Percentiles rank a stretch among this genome's conserved stretches.
phyloP scores from a whole-genome alignment of 2,113 vertebrate species.

The Leptobrachium ailaonicum region DNA sequence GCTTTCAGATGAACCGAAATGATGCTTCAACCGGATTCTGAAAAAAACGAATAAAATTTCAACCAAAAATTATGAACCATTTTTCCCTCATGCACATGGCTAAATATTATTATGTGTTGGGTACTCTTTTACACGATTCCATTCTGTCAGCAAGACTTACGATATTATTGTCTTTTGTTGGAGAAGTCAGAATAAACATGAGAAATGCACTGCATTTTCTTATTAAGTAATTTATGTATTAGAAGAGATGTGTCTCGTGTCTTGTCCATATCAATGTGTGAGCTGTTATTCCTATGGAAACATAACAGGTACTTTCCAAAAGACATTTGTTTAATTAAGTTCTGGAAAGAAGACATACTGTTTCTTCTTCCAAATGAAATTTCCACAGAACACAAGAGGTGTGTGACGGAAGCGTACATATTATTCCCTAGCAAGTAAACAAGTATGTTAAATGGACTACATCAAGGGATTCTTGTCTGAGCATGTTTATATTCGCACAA shows the following conservation, averaged over 20 bases:
- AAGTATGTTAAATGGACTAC: constrained; percentile 15
- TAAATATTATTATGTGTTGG: too few species aligned
- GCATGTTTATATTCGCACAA: constrained; percentile 41
- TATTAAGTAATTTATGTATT: too few species aligned
- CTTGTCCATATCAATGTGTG: background rate
- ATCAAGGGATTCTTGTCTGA: constrained; percentile 24
- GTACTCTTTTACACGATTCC: too few species aligned
- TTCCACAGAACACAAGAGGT: constrained; percentile 15
- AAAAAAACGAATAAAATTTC: too few species aligned
- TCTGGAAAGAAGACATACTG: background rate
- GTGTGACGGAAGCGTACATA: constrained; percentile 9
- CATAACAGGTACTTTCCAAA: constrained; percentile 15
- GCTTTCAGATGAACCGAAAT: too few species aligned
- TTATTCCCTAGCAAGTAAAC: constrained; percentile 17
- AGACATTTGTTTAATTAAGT: constrained; percentile 30
- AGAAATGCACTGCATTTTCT: too few species aligned
- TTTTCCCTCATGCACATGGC: too few species aligned
- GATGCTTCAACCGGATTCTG: too few species aligned
- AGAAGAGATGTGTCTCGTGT: background rate
- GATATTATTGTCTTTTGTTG: too few species aligned
- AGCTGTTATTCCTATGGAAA: constrained; percentile 26
- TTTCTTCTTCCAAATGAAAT: constrained; percentile 9
- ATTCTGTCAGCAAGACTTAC: too few species aligned
- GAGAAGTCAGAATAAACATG: too few species aligned
- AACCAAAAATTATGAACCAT: too few species aligned